A percentile compares a stretch with the other conserved stretches of the same genome.
Conservation (phyloP, 2,797 vertebrate genomes). For the Gymnothorax reevesii region DNA sequence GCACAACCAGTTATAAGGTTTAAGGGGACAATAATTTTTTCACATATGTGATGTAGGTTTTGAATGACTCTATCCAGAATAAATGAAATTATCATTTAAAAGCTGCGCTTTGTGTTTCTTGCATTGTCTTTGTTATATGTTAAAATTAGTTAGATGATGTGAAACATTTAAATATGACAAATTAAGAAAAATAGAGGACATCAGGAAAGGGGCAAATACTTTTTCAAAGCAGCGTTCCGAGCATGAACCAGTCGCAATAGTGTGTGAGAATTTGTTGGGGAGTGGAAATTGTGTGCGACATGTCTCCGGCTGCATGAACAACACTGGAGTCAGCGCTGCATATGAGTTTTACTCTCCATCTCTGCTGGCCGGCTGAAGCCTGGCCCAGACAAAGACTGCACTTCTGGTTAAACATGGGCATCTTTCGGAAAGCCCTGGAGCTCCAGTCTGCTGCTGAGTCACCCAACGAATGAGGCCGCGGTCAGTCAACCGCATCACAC, state of each 20-base stretch:
- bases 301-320: conserved; percentile 27
- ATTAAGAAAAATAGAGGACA: too few relatives aligned
- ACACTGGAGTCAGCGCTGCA: conserved; percentile 42
- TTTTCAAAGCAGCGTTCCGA: neutral
- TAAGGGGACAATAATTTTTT: too few relatives aligned
- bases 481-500: conserved; percentile 14
- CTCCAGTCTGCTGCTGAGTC: conserved; percentile 35
- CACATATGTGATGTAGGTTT: too few relatives aligned
- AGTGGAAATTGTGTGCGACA: neutral
- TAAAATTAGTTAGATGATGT: too few relatives aligned
- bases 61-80: too few relatives aligned
- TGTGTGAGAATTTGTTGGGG: neutral
- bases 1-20: too few relatives aligned
- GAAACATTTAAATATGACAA: too few relatives aligned
- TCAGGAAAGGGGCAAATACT: too few relatives aligned
- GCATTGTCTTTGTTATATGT: too few relatives aligned
- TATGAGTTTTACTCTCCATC: conserved; percentile 43
- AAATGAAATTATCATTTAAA: too few relatives aligned
- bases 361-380: conserved; percentile 43
- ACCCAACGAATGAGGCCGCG: conserved; percentile 40
- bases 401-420: conserved; percentile 48
- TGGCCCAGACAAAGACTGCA: conserved; percentile 47
- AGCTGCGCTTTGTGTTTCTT: too few relatives aligned
- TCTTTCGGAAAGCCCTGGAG: conserved; percentile 31
- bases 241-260: neutral